Base-by-base conservation (phyloP, 1,140 invertebrate species). In the Epicauta chinensis region DNA sequence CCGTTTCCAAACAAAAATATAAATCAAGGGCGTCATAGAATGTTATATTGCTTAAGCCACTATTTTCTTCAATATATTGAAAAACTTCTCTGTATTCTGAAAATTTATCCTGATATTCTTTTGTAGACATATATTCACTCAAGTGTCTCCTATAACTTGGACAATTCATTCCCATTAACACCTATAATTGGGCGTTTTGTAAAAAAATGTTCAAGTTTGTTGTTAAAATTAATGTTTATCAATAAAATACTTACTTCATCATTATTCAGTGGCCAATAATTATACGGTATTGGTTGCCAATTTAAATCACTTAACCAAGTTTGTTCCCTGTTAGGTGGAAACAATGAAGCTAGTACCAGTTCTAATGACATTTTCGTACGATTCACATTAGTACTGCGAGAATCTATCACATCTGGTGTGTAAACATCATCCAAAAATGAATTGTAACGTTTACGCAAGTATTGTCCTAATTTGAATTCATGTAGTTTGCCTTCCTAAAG, bases 381-480 rank as follows among this genome's bases (percentile, higher is more conserved):
- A 15, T 43, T 39, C 0, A 29, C 9, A 30, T 57, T 40, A 5
- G 55, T 51, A 34, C 40, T 45, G 11, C 23, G n/a, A 13, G 47
- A 38, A 14, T 55, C 47, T 11, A 51, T 10, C 2, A 47, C 17
- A 46, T 80, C 68, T 5, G 77, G 74, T 58, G 66, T 73, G 60
- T 84, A 86, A 16, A 64, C 59, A n/a, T 68, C 64, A 11, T 74
- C 77, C 36, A 84, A 61, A 62, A 81, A 82, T 47, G 70, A 55
- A 32, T 71, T 64, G 59, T 84, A 85, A 51, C 78, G 71, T 53
- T 74, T 59, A 53, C 81, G 70, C 17, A 85, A 57, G n/a, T n/a
- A n/a, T n/a, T n/a, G n/a, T n/a, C n/a, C n/a, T n/a, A n/a, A n/a
- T n/a, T n/a, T n/a, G n/a, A n/a, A n/a, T n/a, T n/a, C n/a, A n/a